A percentile compares a stretch with the other conserved stretches of the same genome.
phyloP scores from a whole-genome alignment of 2,888 invertebrate species.

The Ennomos erosarius region DNA sequence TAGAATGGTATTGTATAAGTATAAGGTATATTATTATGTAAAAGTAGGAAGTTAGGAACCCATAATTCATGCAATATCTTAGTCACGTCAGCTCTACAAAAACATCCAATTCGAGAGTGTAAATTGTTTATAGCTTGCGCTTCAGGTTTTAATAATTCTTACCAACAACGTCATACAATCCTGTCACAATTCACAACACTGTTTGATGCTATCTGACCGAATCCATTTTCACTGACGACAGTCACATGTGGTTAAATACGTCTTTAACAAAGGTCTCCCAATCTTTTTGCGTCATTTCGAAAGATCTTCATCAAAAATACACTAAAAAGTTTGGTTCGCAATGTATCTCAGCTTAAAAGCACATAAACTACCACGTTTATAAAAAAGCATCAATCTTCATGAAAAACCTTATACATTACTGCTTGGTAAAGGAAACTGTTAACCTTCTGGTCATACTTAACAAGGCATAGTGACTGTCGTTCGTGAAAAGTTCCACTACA shows the following conservation, averaged over 20 bases:
- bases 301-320: slow-evolving; percentile 14
- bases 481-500: slow-evolving; percentile 39
- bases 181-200: slow-evolving; percentile 13
- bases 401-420: slow-evolving; percentile 34
- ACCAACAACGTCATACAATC: slow-evolving; percentile 44
- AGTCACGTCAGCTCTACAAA: slow-evolving; percentile 6
- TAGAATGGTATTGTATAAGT: no score
- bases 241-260: slow-evolving; percentile 15
- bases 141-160: background rate
- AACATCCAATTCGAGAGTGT: background rate
- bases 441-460: slow-evolving; percentile 19
- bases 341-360: slow-evolving; percentile 1
- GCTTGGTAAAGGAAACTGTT: slow-evolving; percentile 33
- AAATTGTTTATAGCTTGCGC: background rate
- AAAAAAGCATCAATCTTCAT: background rate
- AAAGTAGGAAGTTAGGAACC: no score
- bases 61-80: no score
- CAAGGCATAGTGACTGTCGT: slow-evolving; percentile 35
- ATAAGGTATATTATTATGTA: no score
- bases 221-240: slow-evolving; percentile 20
- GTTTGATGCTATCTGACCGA: slow-evolving; percentile 15
- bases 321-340: slow-evolving; percentile 4
- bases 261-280: slow-evolving; percentile 16
- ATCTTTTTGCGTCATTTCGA: slow-evolving; percentile 19
- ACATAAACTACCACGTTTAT: slow-evolving; percentile 1